Conservation (phyloP, 2,888 invertebrate genomes). For the Aromia moschata region DNA sequence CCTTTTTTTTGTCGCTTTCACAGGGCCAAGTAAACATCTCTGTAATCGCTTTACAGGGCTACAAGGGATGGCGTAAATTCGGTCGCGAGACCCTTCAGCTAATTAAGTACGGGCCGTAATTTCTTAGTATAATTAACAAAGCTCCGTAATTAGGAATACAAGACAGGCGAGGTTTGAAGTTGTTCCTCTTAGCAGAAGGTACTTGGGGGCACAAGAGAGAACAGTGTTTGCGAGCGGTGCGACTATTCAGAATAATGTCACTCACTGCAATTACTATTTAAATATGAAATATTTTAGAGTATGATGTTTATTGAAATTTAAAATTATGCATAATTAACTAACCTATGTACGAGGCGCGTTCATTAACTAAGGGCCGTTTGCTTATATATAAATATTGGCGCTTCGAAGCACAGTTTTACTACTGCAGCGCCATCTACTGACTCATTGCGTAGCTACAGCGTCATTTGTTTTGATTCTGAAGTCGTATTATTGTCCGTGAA, state of each 20-base stretch:
- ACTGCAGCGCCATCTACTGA: too few species aligned
- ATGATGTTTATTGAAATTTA: too few species aligned
- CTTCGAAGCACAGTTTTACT: too few species aligned
- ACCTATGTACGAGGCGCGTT: too few species aligned
- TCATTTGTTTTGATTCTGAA: too few species aligned
- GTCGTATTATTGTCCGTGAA: too few species aligned
- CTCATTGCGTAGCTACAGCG: too few species aligned
- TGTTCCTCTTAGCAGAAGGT: not conserved
- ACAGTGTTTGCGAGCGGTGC: not conserved
- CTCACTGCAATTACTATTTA: too few species aligned
- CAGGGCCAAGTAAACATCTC: not conserved
- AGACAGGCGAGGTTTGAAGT: constrained; percentile 1
- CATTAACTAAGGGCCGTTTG: too few species aligned
- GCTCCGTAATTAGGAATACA: not conserved
- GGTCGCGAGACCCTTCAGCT: not conserved
- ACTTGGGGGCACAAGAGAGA: constrained; percentile 4
- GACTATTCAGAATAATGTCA: not conserved
- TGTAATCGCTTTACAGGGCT: not conserved
- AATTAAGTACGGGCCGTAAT: not conserved
- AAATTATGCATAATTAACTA: too few species aligned
- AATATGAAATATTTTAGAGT: too few species aligned
- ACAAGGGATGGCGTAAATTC: not conserved
- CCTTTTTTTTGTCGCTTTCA: not conserved
- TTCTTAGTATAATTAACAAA: constrained; percentile 5
- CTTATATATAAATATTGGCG: too few species aligned